Percentiles rank a stretch among this genome's conserved stretches.
phyloP scores from a whole-genome alignment of 2,888 invertebrate species.

The Tricholauxania praeusta region DNA sequence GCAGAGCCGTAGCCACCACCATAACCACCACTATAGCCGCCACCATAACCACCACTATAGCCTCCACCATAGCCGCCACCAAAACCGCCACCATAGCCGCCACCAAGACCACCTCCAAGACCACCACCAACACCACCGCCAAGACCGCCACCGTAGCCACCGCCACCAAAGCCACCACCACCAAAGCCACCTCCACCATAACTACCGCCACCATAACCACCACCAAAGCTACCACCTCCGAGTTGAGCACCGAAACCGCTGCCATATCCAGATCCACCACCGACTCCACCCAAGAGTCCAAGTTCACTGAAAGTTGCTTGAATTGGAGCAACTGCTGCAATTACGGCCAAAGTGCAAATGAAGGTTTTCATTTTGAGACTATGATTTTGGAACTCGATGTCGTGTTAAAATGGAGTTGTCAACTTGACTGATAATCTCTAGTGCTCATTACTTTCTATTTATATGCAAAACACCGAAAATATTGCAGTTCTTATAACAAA shows the following conservation, averaged over 20 bases:
- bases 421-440: slow-evolving; percentile 2
- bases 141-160: slow-evolving; percentile 39
- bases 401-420: background rate
- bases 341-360: background rate
- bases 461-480: background rate
- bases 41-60: background rate
- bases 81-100: slow-evolving; percentile 24
- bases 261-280: slow-evolving; percentile 40
- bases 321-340: no score
- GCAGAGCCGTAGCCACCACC: slow-evolving; percentile 33
- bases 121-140: slow-evolving; percentile 44
- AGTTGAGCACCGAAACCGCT: slow-evolving; percentile 50
- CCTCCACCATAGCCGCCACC: slow-evolving; percentile 43
- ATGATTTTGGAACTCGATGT: background rate
- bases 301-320: background rate
- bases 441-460: background rate
- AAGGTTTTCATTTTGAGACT: slow-evolving; percentile 5
- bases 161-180: slow-evolving; percentile 50
- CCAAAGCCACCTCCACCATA: no score
- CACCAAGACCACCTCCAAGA: background rate
- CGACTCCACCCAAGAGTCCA: slow-evolving; percentile 24
- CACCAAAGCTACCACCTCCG: slow-evolving; percentile 42
- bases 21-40: slow-evolving; percentile 37
- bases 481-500: background rate
- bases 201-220: slow-evolving; percentile 47